phyloP scores from a whole-genome alignment of 2,888 invertebrate species.

The Cephonodes hylas region DNA sequence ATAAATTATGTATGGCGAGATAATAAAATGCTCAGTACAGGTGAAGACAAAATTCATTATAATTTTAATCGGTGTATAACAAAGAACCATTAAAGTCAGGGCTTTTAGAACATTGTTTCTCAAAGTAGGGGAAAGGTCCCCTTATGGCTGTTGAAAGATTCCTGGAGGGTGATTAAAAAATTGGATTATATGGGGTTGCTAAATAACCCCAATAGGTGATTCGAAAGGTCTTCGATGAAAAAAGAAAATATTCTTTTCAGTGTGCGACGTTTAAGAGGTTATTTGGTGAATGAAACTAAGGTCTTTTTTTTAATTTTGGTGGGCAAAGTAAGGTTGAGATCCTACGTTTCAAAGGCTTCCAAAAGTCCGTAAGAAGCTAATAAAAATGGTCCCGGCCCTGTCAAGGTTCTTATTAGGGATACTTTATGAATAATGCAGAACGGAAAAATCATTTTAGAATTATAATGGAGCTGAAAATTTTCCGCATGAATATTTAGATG shows the following conservation, averaged over 20 bases:
- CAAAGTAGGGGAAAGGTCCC: too few species aligned
- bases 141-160: too few species aligned
- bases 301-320: too few species aligned
- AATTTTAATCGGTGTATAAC: slow-evolving; percentile 5
- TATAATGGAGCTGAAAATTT: slow-evolving; percentile 20
- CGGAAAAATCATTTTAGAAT: slow-evolving; percentile 25
- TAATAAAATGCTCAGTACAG: neutral
- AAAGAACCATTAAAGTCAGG: neutral
- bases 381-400: slow-evolving; percentile 10
- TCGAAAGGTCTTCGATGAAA: too few species aligned
- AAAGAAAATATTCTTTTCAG: too few species aligned
- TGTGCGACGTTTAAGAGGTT: too few species aligned
- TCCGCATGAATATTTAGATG: neutral
- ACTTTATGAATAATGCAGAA: slow-evolving; percentile 33
- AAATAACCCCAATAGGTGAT: too few species aligned
- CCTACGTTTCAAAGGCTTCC: slow-evolving; percentile 1
- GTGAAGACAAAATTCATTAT: slow-evolving; percentile 6
- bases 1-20: neutral
- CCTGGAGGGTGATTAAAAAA: too few species aligned
- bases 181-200: too few species aligned
- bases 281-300: too few species aligned
- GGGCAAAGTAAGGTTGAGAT: too few species aligned
- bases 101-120: too few species aligned
- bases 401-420: slow-evolving; percentile 20
- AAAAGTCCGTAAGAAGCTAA: slow-evolving; percentile 10